Evolutionary conservation across 2,113 vertebrate species (phyloP).

Genomic region (Riparia riparia): DNA sequence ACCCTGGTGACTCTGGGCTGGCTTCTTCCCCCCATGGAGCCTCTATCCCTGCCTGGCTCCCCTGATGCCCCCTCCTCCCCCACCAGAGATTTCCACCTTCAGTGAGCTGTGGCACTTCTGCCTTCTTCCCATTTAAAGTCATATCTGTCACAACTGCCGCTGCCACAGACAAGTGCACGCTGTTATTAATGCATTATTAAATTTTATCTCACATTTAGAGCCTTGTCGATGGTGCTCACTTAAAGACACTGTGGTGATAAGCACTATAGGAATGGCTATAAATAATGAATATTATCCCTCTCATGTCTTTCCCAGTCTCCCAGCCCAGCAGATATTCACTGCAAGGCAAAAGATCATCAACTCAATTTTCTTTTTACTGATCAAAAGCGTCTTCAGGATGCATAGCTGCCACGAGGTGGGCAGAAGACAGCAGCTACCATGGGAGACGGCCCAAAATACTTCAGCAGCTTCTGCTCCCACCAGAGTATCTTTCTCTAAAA

Average conservation of each 20-base stretch:
- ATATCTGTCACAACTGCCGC: conserved; percentile 3
- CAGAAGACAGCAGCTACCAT: neutral
- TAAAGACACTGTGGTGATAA: conserved; percentile 32
- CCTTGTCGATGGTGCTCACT: conserved; percentile 3
- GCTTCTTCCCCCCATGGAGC: neutral
- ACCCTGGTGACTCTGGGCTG: neutral
- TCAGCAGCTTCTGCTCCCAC: conserved; percentile 12
- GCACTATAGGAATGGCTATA: conserved; percentile 37
- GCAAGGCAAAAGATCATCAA: conserved; percentile 41
- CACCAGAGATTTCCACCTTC: neutral
- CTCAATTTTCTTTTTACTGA: conserved; percentile 19
- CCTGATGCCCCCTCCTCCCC: neutral
- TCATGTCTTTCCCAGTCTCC: neutral
- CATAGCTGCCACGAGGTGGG: neutral
- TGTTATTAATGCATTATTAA: conserved; percentile 71
- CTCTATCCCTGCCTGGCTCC: neutral
- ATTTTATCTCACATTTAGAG: conserved; percentile 58
- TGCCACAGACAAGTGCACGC: neutral
- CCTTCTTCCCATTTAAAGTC: conserved; percentile 17
- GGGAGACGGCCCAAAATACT: neutral
- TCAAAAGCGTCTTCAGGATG: neutral
- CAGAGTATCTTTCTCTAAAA: neutral
- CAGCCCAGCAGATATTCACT: conserved; percentile 11
- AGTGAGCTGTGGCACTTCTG: neutral
- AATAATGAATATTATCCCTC: conserved; percentile 58